Base-by-base conservation (phyloP, 2,888 invertebrate genomes). In the Sarcophaga subvicina region DNA sequence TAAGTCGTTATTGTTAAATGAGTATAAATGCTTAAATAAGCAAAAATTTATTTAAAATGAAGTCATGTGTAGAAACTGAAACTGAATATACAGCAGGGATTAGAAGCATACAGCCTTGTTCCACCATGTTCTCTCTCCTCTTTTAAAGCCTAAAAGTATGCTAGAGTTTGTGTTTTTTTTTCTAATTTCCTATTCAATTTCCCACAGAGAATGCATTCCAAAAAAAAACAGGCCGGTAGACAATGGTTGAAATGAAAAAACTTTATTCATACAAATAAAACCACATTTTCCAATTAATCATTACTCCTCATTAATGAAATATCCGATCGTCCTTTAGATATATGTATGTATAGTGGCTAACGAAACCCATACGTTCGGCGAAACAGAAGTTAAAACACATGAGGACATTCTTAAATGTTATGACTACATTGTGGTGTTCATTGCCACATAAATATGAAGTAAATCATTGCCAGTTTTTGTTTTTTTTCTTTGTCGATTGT, bases 231-330 rank as follows among this genome's bases (percentile, higher is more conserved):
- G 12, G 17, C 54, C 17, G 54, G 0, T 37, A 37, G 37, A 54
- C 54, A 54, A 54, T 54, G 54, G 54, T 2, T 17, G 17, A 17
- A 54, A 54, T 4, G 54, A 17, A 17, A 54, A 14, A 54, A 54
- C 54, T 14, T 8, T 8, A 10, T 54, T 14, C 54, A 54, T 75
- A 37, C 49, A 72, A 77, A 73, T 73, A 73, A 81, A 78, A 81
- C 81, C 85, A 85, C 85, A 81, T 59, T 81, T 85, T 85, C 81
- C 81, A 85, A 85, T 85, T 85, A 85, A 81, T 85, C 85, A 85
- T 85, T 81, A 85, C 78, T 78, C 85, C 73, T 78, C 85, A 81
- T 81, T 81, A 85, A 85, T 85, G 78, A 81, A 78, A 75, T 78
- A 69, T 78, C 73, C 37, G 37, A 8, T 2, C 8, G 8, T 37